A percentile compares a stretch with the other conserved stretches of the same genome.
phyloP scores from a whole-genome alignment of 2,888 invertebrate genomes.

The Xestia c-nigrum region DNA sequence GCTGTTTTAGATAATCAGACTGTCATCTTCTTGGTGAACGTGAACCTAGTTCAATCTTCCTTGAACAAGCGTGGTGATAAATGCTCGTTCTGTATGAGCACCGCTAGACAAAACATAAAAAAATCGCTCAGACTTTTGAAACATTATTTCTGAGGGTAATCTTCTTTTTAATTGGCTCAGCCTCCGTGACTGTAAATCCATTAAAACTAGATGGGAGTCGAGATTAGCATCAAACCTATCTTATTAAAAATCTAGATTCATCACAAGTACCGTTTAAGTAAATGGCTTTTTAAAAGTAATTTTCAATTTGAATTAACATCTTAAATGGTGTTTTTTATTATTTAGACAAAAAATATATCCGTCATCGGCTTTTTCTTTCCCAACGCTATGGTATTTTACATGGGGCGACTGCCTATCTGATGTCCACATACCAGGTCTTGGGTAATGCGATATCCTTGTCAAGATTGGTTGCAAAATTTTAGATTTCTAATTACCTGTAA shows the following conservation, averaged over 20 bases:
- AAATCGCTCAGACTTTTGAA: background rate
- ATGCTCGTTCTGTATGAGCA: background rate
- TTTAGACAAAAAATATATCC: background rate
- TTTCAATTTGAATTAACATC: background rate
- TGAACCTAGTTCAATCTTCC: background rate
- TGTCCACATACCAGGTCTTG: background rate
- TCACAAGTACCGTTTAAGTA: background rate
- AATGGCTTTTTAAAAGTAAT: background rate
- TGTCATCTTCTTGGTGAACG: too few relatives aligned
- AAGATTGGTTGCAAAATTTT: background rate
- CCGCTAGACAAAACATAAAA: background rate
- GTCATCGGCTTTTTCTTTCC: background rate
- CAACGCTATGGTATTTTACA: too few relatives aligned
- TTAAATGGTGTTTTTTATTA: background rate
- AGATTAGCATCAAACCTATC: background rate
- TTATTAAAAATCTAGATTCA: background rate
- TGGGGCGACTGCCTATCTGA: background rate
- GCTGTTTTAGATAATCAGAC: too few relatives aligned
- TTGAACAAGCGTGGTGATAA: background rate
- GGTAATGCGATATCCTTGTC: background rate
- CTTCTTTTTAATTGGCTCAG: constrained; percentile 23
- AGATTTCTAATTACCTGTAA: too few relatives aligned
- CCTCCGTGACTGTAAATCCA: constrained; percentile 16
- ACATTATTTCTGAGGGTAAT: background rate
- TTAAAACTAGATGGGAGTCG: constrained; percentile 17